phyloP scores from a whole-genome alignment of 2,113 vertebrate genomes.

The Meriones unguiculatus region DNA sequence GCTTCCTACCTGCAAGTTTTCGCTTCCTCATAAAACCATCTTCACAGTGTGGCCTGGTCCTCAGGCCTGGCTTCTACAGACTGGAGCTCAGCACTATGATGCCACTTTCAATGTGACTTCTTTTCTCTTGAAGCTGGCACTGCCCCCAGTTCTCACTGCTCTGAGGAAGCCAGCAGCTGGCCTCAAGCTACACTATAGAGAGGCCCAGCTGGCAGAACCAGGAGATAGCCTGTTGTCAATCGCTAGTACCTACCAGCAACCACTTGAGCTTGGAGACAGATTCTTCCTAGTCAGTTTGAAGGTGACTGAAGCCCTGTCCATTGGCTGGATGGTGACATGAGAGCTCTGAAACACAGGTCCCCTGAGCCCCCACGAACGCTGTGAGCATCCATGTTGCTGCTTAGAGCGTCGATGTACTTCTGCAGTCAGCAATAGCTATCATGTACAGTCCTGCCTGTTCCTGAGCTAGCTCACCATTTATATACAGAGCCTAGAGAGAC shows the following conservation, averaged over 20 bases:
- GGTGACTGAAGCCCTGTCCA: background rate
- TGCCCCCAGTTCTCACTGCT: background rate
- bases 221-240: background rate
- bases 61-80: background rate
- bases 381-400: background rate
- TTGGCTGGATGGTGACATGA: too few species aligned
- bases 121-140: background rate
- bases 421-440: background rate
- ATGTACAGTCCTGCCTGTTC: fast-evolving
- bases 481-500: background rate
- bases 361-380: background rate
- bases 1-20: background rate
- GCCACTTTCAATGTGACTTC: background rate
- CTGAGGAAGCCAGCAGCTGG: background rate
- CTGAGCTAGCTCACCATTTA: background rate
- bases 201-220: background rate
- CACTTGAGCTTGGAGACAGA: background rate
- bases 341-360: too few species aligned
- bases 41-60: background rate
- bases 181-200: background rate
- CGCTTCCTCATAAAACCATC: background rate
- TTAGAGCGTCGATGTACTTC: background rate
- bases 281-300: background rate
- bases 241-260: background rate
- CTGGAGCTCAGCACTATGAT: background rate